Conservation (phyloP, 2,113 vertebrate genomes). For the Muscicapa adusta region DNA sequence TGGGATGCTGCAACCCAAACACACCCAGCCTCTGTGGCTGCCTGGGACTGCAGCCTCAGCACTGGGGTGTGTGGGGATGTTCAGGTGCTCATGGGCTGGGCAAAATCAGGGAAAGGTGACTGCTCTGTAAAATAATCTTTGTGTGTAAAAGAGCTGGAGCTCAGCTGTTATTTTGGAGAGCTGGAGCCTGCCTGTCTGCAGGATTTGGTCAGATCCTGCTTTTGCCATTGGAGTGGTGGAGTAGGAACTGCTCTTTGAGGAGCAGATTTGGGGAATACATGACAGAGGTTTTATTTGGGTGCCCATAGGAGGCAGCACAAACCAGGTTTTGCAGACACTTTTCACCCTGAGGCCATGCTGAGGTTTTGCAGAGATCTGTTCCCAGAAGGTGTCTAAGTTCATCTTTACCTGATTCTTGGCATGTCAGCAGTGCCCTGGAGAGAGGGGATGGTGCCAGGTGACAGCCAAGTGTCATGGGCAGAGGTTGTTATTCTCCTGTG, state of each 20-base stretch:
- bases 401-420: neutral
- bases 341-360: neutral
- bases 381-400: neutral
- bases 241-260: neutral
- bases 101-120: accelerated
- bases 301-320: neutral
- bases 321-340: neutral
- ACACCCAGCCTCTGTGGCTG: neutral
- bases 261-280: neutral
- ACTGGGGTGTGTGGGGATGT: neutral
- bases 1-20: neutral
- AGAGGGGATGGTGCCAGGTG: neutral
- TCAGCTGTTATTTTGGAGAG: neutral
- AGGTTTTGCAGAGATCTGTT: neutral
- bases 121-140: neutral
- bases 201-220: neutral
- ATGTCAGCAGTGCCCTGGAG: neutral
- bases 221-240: neutral
- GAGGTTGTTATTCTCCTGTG: neutral
- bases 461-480: neutral
- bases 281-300: neutral
- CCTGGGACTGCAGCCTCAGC: neutral
- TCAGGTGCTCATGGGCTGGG: neutral
- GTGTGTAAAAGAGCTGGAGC: neutral
- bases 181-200: neutral